A percentile compares a stretch with the other conserved stretches of the same genome.
Evolutionary conservation across 2,113 vertebrate genomes (phyloP).

Genomic region (Stomatorhinus ivindoensis): DNA sequence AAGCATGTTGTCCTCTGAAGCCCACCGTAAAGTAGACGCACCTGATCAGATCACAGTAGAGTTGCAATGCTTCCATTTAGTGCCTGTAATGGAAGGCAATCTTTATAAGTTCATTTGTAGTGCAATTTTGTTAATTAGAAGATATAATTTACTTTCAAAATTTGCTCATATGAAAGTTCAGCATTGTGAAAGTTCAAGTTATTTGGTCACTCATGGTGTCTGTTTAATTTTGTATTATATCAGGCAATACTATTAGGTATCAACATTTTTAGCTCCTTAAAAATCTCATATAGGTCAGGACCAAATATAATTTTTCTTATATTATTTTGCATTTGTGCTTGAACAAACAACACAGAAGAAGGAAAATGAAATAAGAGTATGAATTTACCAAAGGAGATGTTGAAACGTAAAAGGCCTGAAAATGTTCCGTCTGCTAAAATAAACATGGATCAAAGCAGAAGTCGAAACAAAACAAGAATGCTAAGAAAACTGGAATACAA

Average conservation of each 20-base stretch:
- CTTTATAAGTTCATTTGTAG: background rate
- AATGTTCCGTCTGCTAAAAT: background rate
- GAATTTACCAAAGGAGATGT: background rate
- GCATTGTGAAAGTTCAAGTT: background rate
- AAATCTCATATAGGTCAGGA: background rate
- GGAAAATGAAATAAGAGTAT: background rate
- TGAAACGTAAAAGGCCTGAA: background rate
- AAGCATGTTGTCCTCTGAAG: background rate
- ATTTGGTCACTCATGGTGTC: background rate
- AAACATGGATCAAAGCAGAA: background rate
- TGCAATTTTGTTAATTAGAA: background rate
- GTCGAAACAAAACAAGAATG: background rate
- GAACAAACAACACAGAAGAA: background rate
- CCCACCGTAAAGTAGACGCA: background rate
- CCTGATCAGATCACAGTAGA: background rate
- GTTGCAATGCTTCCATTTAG: background rate
- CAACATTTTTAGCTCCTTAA: background rate
- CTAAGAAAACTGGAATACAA: background rate
- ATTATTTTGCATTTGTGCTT: background rate
- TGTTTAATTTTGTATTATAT: background rate
- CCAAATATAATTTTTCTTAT: background rate
- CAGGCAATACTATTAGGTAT: background rate
- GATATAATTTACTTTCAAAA: background rate
- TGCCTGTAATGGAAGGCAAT: background rate
- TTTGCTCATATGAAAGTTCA: background rate